Percentiles rank a stretch among this genome's conserved stretches.
phyloP scores from a whole-genome alignment of 2,797 vertebrate species.

The Pangasius larnaudii region DNA sequence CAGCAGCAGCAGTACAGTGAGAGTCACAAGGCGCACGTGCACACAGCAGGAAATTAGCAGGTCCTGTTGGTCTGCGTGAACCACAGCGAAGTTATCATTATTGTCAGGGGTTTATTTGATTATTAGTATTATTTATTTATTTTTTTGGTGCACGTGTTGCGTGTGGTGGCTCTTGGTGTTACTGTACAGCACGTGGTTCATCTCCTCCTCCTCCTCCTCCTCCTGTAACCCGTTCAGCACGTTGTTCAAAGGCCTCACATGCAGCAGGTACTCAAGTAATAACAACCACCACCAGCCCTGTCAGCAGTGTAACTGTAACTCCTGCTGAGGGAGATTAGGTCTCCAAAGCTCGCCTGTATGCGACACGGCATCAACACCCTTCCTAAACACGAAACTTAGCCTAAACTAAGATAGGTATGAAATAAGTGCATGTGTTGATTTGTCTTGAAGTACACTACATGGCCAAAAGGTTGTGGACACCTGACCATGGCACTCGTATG shows the following conservation, averaged over 20 bases:
- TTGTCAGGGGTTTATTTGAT: neutral
- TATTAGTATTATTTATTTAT: neutral
- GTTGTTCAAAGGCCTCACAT: neutral
- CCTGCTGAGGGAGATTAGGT: neutral
- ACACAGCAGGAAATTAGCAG: neutral
- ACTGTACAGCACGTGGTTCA: slow-evolving; percentile 50
- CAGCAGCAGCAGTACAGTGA: neutral
- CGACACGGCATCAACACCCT: neutral
- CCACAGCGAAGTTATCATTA: neutral
- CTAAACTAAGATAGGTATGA: neutral
- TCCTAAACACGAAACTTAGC: neutral
- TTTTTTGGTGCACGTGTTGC: neutral
- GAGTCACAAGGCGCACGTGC: neutral
- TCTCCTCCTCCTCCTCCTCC: neutral
- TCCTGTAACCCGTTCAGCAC: neutral
- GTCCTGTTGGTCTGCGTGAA: neutral
- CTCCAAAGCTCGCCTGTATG: neutral
- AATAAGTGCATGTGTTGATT: neutral
- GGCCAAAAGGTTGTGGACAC: neutral
- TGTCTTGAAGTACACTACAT: neutral
- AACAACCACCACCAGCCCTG: neutral
- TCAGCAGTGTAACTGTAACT: neutral
- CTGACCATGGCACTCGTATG: neutral
- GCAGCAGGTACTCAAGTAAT: neutral
- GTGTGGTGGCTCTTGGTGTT: slow-evolving; percentile 32